Evolutionary conservation across 1,140 invertebrate genomes (phyloP).

Genomic region (Oppia nitens): DNA sequence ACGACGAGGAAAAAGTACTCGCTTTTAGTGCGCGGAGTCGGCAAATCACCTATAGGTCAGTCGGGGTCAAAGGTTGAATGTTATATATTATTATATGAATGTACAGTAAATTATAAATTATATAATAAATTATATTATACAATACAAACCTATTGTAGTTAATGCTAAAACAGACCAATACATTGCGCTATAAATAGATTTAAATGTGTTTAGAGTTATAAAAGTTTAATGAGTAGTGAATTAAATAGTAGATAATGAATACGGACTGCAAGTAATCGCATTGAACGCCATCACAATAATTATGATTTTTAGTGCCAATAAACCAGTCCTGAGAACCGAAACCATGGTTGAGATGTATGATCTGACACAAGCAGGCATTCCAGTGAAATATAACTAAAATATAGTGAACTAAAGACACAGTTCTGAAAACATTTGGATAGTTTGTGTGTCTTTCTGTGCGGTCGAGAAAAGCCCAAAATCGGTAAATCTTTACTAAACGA

Average conservation of each 20-base stretch:
- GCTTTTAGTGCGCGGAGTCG: conserved; percentile 57
- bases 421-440: conserved; percentile 93
- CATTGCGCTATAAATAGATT: conserved; percentile 44
- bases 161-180: conserved; percentile 93
- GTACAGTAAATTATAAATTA: too few species aligned
- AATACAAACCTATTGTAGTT: conserved; percentile 51
- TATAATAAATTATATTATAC: too few species aligned
- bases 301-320: conserved; percentile 34
- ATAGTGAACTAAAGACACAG: conserved; percentile 80
- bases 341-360: conserved; percentile 82
- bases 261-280: conserved; percentile 69
- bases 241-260: background rate
- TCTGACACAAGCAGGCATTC: conserved; percentile 95
- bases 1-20: conserved; percentile 79
- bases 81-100: background rate
- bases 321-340: conserved; percentile 83
- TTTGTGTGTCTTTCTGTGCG: conserved; percentile 94
- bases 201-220: too few species aligned
- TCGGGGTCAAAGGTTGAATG: background rate
- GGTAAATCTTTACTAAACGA: conserved; percentile 92
- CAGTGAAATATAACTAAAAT: conserved; percentile 96
- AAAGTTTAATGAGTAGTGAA: background rate
- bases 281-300: conserved; percentile 61
- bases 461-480: conserved; percentile 97
- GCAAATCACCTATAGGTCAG: conserved; percentile 31